Evolutionary conservation across 2,797 vertebrate genomes (phyloP), one percentile per base, ranked within the genome.

Genomic region (Arnoldichthys spilopterus): DNA sequence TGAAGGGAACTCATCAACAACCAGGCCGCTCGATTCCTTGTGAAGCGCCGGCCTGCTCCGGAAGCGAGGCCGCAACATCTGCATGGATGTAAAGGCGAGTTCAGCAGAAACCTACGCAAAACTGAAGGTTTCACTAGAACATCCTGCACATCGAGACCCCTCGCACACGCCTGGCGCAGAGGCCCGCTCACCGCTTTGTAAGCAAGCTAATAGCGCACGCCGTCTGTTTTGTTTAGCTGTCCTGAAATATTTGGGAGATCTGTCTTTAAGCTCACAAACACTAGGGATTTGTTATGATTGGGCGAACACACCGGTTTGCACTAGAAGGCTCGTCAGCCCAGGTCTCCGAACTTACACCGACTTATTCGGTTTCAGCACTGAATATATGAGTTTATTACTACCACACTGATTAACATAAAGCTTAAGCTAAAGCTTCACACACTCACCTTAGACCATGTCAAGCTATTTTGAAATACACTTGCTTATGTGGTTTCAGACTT

Each of bases 181-280:
- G 64, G 43, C 34, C 83, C 77, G 87, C 77, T 85, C 79, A 53
- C 61, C 70, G 79, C 66, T 66, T 59, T n/a, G 69, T 77, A 77
- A 73, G 82, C 80, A 78, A 82, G 77, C 26, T 32, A 79, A 81
- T 87, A 61, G 72, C 73, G 53, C 32, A 47, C 5, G 18, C 81
- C 59, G 73, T 83, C 81, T 20, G 28, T 82, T 90, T 89, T 91
- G 91, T 92, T 93, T 91, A 87, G 87, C 85, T n/a, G 75, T 82
- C 78, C 80, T 76, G 87, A 91, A 91, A 92, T 91, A 92, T 93
- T 92, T 90, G 88, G 85, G 81, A 82, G 81, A 85, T 86, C 86
- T 90, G 87, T 91, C 85, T 87, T 89, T 88, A 91, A 85, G 86
- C 88, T 87, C 81, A 74, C 86, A 89, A 91, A 91, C 88, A 91